Base-by-base conservation (phyloP, 2,113 vertebrate species). In the Myotis brandtii region DNA sequence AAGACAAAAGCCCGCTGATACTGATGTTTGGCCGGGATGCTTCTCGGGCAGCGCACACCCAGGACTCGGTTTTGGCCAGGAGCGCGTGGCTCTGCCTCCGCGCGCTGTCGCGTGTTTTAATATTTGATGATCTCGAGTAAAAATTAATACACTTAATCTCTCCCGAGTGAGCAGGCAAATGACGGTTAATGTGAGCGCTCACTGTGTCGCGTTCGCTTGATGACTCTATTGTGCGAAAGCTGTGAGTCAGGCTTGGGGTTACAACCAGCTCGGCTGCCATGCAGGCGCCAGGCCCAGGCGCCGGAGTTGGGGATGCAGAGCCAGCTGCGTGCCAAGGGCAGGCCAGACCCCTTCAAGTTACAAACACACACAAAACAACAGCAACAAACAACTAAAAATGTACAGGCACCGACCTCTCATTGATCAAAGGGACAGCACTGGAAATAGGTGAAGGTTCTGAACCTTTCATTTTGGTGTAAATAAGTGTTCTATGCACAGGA, bases 111-210 rank as follows among this genome's bases (percentile, higher is more conserved):
- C 95, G 93, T 97, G 97, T 98, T 98, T 98, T 98, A 98, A 98
- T 98, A 99, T 98, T 98, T 99, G 98, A 98, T 98, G 98, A 98
- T 98, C 98, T 98, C 96, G 97, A 98, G 98, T 94, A 97, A 98
- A 98, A 98, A 98, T 98, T 98, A 98, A 98, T 98, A 98, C 95
- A 98, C 98, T 97, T 99, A 98, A 98, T 98, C 97, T 98, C 98
- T 98, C 98, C 98, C 97, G 95, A 98, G 98, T 98, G 98, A 98
- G 98, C 98, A 98, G 98, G 98, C 98, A 98, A 98, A 98, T 98
- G 98, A 98, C 97, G 98, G 98, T 97, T 98, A 99, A 99, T 98
- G 98, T 98, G 98, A 90, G 98, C 97, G 87, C 98, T 99, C 97
- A 98, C 98, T 98, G 98, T 85, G 98, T 97, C 98, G 98, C 97